Evolutionary conservation across 1,140 invertebrate species (phyloP).

Genomic region (Zaprionus nigranus): DNA sequence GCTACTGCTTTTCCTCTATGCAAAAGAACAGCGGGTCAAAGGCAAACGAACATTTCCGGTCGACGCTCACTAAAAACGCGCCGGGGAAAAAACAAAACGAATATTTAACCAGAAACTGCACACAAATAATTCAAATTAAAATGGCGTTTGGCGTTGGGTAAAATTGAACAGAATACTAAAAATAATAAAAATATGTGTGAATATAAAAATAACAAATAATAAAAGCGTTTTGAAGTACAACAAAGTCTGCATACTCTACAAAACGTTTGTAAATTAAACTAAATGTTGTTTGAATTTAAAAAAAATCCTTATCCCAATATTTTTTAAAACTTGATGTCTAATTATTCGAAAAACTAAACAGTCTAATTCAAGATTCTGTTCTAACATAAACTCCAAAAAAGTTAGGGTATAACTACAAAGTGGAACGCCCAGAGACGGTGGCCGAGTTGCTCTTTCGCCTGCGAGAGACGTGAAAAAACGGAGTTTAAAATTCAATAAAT

Average conservation of each 20-base stretch:
- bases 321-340: no score
- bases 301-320: background rate
- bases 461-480: constrained; percentile 35
- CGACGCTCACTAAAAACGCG: constrained; percentile 38
- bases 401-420: constrained; percentile 25
- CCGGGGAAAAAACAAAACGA: constrained; percentile 10
- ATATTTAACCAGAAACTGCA: constrained; percentile 44
- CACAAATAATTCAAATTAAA: constrained; percentile 65
- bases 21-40: constrained; percentile 34
- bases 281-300: background rate
- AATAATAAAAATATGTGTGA: background rate
- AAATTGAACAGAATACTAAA: constrained; percentile 38
- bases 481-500: constrained; percentile 55
- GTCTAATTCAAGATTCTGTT: no score
- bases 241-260: background rate
- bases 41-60: constrained; percentile 53
- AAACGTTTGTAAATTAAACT: no score
- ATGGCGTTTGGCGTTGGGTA: constrained; percentile 36
- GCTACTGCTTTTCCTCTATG: constrained; percentile 8
- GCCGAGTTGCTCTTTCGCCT: constrained; percentile 15
- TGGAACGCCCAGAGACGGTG: constrained; percentile 13
- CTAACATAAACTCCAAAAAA: background rate
- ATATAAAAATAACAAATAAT: constrained; percentile 16
- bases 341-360: no score
- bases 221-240: constrained; percentile 4